phyloP scores from a whole-genome alignment of 2,113 vertebrate genomes.

The Pseudonaja textilis region DNA sequence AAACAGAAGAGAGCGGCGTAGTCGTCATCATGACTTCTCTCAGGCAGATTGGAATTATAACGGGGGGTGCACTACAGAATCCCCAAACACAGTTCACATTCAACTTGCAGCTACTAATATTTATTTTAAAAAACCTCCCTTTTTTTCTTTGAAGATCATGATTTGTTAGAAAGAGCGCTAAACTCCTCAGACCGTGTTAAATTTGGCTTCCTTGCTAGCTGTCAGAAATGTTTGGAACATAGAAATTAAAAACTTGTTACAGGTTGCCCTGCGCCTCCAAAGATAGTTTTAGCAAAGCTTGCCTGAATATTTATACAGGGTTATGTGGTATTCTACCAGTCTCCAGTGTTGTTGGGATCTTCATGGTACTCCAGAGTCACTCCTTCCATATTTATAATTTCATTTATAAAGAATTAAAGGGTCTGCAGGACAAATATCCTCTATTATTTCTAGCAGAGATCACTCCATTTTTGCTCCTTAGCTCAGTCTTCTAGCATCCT shows the following conservation, averaged over 20 bases:
- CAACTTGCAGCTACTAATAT: not conserved
- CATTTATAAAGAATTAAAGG: not conserved
- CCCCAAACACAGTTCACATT: not conserved
- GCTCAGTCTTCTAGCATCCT: not conserved
- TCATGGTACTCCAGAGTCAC: not conserved
- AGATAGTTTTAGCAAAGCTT: not conserved
- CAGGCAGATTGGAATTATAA: not conserved
- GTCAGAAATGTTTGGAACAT: no score
- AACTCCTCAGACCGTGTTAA: no score
- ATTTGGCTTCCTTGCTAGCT: not conserved
- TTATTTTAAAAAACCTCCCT: no score
- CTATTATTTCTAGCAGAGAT: not conserved
- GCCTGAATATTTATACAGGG: not conserved
- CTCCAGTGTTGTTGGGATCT: not conserved
- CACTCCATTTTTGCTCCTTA: not conserved
- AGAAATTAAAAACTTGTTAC: not conserved
- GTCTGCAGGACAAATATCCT: not conserved
- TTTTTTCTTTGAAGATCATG: not conserved
- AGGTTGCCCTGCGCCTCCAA: not conserved
- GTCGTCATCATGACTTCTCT: no score
- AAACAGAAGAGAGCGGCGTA: not conserved
- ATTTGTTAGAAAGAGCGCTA: not conserved
- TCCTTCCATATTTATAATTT: not conserved
- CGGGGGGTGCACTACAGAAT: not conserved
- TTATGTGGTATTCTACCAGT: not conserved